Evolutionary conservation across 2,797 vertebrate species (phyloP).

Genomic region (Silurus lanzhouensis): DNA sequence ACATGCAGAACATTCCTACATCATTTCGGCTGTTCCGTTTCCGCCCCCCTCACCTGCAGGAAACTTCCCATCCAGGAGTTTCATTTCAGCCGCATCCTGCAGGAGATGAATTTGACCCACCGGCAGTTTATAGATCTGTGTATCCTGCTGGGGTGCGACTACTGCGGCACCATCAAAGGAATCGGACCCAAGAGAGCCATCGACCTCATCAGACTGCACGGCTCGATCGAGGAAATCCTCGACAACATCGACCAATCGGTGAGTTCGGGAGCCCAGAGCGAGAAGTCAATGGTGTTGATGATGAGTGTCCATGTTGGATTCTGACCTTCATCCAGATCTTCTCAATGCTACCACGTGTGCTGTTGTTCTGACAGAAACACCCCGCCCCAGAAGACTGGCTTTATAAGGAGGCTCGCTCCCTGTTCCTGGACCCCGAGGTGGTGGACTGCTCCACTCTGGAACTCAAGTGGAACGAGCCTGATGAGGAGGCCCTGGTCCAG

Average conservation of each 20-base stretch:
- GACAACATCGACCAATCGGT: constrained; percentile 85
- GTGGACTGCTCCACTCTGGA: constrained; percentile 81
- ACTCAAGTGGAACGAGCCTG: constrained; percentile 88
- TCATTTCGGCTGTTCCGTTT: neutral
- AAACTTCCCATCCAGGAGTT: constrained; percentile 98
- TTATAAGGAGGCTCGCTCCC: constrained; percentile 86
- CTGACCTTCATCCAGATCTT: neutral
- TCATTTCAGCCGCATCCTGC: constrained; percentile 84
- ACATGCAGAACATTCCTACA: too few species aligned
- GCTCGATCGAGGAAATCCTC: constrained; percentile 89
- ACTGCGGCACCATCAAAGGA: constrained; percentile 94
- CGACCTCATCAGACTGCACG: constrained; percentile 91
- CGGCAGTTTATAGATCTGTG: constrained; percentile 95
- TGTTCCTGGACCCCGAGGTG: constrained; percentile 90
- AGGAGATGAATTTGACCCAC: constrained; percentile 84
- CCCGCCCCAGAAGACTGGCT: constrained; percentile 90
- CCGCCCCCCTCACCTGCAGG: constrained; percentile 58
- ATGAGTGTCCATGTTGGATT: neutral
- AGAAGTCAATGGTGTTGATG: neutral
- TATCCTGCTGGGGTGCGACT: constrained; percentile 95
- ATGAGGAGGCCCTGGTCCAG: constrained; percentile 82
- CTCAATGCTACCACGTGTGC: neutral
- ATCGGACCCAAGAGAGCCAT: constrained; percentile 94
- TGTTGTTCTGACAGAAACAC: constrained; percentile 76
- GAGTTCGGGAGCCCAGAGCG: too few species aligned